Conservation (phyloP, 1,140 invertebrate genomes). For the Drosophila pseudoananassae region DNA sequence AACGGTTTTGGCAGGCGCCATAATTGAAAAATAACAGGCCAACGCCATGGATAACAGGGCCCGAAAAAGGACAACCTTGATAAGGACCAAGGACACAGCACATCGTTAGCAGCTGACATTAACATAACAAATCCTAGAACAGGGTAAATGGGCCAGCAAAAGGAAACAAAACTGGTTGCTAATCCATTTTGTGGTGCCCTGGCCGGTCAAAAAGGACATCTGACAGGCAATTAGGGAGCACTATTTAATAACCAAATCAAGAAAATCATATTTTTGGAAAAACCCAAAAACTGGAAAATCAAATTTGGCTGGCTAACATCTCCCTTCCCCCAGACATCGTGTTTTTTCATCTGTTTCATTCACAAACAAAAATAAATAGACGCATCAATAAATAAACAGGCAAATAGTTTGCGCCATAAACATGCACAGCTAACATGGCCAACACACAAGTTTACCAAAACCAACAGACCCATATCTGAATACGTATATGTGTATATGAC, state of each 20-base stretch:
- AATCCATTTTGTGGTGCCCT: conserved; percentile 39
- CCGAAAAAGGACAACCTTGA: conserved; percentile 25
- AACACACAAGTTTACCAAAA: conserved; percentile 24
- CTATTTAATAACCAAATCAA: conserved; percentile 17
- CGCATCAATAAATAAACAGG: conserved; percentile 68
- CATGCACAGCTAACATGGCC: conserved; percentile 40
- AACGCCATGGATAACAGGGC: conserved; percentile 5
- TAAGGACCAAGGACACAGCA: conserved; percentile 38
- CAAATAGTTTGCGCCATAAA: conserved; percentile 75
- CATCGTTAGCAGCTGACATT: conserved; percentile 49
- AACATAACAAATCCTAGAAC: conserved; percentile 36
- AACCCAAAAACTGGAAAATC: conserved; percentile 43
- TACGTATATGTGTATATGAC: conserved; percentile 14
- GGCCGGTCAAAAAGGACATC: conserved; percentile 6
- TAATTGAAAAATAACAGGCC: conserved; percentile 45
- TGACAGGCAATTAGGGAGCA: conserved; percentile 25
- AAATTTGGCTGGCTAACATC: conserved; percentile 1
- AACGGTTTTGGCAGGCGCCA: conserved; percentile 45
- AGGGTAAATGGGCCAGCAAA: neutral
- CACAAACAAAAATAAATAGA: conserved; percentile 56
- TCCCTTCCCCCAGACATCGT: neutral
- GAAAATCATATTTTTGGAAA: conserved; percentile 42
- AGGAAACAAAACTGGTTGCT: conserved; percentile 15
- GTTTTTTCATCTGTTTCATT: conserved; percentile 8
- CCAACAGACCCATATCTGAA: conserved; percentile 7